These are phyloP conservation scores for Thymelicus sylvestris DNA, from an alignment of 2,888 invertebrate genomes.

Conservation along the genomic window DNA sequence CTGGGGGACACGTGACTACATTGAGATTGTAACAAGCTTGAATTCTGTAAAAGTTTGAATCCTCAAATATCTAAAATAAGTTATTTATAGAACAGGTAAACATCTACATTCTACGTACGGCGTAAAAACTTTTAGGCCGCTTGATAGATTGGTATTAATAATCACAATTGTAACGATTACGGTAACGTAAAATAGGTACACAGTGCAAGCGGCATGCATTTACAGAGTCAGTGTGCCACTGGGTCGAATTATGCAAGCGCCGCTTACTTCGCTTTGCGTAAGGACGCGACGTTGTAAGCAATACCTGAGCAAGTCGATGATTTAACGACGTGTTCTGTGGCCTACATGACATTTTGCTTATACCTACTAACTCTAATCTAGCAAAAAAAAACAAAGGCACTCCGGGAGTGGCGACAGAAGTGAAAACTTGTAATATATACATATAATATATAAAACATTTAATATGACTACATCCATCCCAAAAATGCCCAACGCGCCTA, in stretches of 20 bases:
- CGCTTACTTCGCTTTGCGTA: conserved; percentile 76
- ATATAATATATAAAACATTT: too few relatives aligned
- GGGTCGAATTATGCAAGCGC: conserved; percentile 74
- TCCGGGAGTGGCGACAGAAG: too few relatives aligned
- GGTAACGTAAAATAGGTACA: conserved; percentile 50
- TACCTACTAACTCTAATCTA: background rate
- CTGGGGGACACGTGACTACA: too few relatives aligned
- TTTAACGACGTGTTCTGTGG: conserved; percentile 44
- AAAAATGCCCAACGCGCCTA: too few relatives aligned
- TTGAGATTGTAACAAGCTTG: too few relatives aligned
- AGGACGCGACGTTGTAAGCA: conserved; percentile 66
- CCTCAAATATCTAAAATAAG: too few relatives aligned
- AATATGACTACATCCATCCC: too few relatives aligned
- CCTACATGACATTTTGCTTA: conserved; percentile 9
- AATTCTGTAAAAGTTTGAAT: too few relatives aligned
- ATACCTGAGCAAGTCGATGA: conserved; percentile 59
- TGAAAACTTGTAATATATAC: too few relatives aligned
- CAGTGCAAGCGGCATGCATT: conserved; percentile 60
- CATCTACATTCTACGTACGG: background rate
- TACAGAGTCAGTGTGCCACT: conserved; percentile 77
- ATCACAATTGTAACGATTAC: conserved; percentile 51
- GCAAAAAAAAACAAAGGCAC: too few relatives aligned
- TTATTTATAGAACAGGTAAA: too few relatives aligned
- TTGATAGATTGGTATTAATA: conserved; percentile 27
- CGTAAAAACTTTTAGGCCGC: conserved; percentile 4